These are phyloP conservation scores for Sarcophaga subvicina DNA, from an alignment of 2,888 invertebrate species.

Conservation along the genomic window DNA sequence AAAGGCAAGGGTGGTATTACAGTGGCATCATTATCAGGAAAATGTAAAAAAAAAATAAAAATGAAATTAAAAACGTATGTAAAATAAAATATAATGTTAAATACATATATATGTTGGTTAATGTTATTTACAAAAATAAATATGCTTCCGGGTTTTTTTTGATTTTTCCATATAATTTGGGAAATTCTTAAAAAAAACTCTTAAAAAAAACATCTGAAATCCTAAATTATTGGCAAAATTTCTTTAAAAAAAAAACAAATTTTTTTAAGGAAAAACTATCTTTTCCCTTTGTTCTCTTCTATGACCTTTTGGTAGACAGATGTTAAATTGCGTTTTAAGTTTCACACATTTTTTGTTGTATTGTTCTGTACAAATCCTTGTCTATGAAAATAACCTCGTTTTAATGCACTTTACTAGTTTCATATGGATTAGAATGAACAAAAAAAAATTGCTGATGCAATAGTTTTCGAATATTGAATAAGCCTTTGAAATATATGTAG, in stretches of 20 bases:
- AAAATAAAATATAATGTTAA: neutral
- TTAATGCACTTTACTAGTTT: constrained; percentile 57
- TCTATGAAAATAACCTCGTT: constrained; percentile 55
- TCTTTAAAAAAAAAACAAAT: neutral
- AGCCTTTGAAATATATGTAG: constrained; percentile 40
- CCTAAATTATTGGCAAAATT: neutral
- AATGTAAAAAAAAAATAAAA: neutral
- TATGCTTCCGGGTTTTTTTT: constrained; percentile 21
- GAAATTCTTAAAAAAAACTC: neutral
- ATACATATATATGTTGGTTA: no score
- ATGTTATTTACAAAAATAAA: no score
- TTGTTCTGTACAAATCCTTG: constrained; percentile 53
- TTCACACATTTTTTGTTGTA: constrained; percentile 4
- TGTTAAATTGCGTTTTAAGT: constrained; percentile 38
- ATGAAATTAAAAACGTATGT: neutral
- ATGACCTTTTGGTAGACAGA: neutral
- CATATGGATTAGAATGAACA: constrained; percentile 58
- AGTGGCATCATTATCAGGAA: neutral
- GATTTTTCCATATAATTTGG: neutral
- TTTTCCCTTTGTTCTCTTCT: neutral
- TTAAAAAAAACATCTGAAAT: neutral
- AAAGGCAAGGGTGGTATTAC: neutral
- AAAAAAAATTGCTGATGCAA: constrained; percentile 68
- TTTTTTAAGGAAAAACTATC: neutral
- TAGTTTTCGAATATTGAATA: constrained; percentile 63